Evolutionary conservation across 2,113 vertebrate genomes (phyloP), one percentile per base, ranked within the genome.

Genomic region (Phasianus colchicus): DNA sequence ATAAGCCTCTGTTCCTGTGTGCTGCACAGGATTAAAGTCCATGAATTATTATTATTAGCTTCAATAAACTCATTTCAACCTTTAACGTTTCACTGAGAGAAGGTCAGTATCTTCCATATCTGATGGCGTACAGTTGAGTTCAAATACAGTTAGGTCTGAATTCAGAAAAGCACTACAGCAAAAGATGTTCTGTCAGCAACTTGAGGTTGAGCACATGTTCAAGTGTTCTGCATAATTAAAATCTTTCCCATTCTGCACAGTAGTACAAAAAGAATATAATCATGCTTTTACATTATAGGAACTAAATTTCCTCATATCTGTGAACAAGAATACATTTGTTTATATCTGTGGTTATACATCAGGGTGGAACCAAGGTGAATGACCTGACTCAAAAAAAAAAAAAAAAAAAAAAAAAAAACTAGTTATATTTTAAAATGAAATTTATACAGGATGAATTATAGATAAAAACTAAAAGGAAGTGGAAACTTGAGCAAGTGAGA

Each of bases 391-490:
- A 24, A 69, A 81, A 86, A 55, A 55, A 55, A 30, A 47, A 67
- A 47, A 47, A 47, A 30, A 47, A 71, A 47, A 47, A 47, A 20
- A 43, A 8, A 88, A 36, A 71, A 9, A 76, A 66, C 27, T 20
- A 58, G 13, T 25, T 50, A 74, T 45, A 74, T 48, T 71, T 38
- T 38, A 50, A 83, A 80, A 58, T 13, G 0, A 54, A 70, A 50
- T 82, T 58, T 69, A 72, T 9, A 6, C 52, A 91, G 67, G 13
- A 40, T 22, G 27, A 88, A 17, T 54, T 80, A 55, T 1, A 10
- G 60, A 50, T 82, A n/a, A 86, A 86, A 90, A 60, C 36, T 22
- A 24, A 87, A 88, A 92, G 48, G 45, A 86, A 64, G 8, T 6
- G 7, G 27, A 83, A 13, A 20, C 42, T 89, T 61, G 18, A 27